Base-by-base conservation (phyloP, 2,113 vertebrate species). In the Cyanoramphus novaezelandiae region DNA sequence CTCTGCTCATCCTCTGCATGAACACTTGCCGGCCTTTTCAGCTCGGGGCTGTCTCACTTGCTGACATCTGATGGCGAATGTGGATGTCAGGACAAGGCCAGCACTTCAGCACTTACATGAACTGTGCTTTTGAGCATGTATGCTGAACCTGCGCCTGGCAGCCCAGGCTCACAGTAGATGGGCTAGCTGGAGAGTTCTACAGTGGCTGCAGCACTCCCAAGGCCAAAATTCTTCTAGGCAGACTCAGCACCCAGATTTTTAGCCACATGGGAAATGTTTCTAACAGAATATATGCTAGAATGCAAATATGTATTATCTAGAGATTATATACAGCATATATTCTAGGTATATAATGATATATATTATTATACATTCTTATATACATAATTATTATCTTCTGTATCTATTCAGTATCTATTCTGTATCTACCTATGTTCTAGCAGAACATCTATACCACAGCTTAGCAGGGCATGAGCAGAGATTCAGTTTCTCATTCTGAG, bases 151-250 rank as follows among this genome's bases (percentile, higher is more conserved):
- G 23, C 1, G 3, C 53, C 47, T 8, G 17, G 46, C 63, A 76
- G 49, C 29, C n/a, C 18, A 3, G 14, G 19, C 31, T 24, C 14
- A 5, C 19, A 31, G 37, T 3, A 21, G 33, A 29, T 6, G 19
- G 18, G 31, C 47, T 16, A 21, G 16, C 6, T 9, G 21, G 31
- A 0, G 1, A 75, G 68, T 27, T 29, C 43, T 35, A 15, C 29
- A 16, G 17, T 1, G 0, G 31, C 23, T 18, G 33, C 35, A 39
- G 11, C 0, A 0, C 24, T 78, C 18, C 19, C 0, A 0, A 17
- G 17, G n/a, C 37, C 4, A 2, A 28, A 20, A 33, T 9, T 52
- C 16, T 28, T 52, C 41, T 19, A 39, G 41, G 43, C 15, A 84
- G 33, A 16, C 15, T n/a, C 53, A 62, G 49, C 19, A 67, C 9